Evolutionary conservation across 2,797 vertebrate genomes (phyloP).

Genomic region (Melanotaenia nigrans): DNA sequence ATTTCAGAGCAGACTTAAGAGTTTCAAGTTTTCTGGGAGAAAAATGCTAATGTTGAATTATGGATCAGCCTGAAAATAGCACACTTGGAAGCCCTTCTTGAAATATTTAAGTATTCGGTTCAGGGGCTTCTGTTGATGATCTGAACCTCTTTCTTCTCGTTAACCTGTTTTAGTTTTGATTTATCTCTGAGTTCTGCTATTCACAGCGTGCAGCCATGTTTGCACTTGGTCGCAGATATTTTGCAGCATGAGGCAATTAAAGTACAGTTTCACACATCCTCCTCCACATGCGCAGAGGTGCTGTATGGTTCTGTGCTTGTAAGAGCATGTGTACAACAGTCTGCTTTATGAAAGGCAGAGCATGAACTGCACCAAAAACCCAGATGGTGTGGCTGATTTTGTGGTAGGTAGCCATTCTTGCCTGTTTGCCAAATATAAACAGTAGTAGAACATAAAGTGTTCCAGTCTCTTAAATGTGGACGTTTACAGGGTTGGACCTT

Average conservation of each 20-base stretch:
- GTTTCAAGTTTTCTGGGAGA: slow-evolving; percentile 76
- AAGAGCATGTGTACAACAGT: slow-evolving; percentile 16
- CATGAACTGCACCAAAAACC: slow-evolving; percentile 23
- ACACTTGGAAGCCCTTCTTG: slow-evolving; percentile 79
- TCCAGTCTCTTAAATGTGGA: too few species aligned
- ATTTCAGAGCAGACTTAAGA: slow-evolving; percentile 49
- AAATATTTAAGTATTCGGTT: slow-evolving; percentile 85
- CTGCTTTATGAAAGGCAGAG: slow-evolving; percentile 16
- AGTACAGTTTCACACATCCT: not conserved
- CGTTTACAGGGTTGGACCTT: too few species aligned
- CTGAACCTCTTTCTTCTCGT: slow-evolving; percentile 51
- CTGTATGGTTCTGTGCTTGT: not conserved
- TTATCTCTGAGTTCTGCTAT: slow-evolving; percentile 49
- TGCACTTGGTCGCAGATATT: slow-evolving; percentile 13
- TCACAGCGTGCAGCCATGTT: slow-evolving; percentile 28
- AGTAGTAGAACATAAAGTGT: too few species aligned
- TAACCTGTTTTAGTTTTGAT: slow-evolving; percentile 62
- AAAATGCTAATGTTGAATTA: slow-evolving; percentile 83
- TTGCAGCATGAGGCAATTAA: not conserved
- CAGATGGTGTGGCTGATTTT: slow-evolving; percentile 27
- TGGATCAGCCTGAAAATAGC: slow-evolving; percentile 84
- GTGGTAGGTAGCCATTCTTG: too few species aligned
- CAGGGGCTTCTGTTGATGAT: slow-evolving; percentile 71
- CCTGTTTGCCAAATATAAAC: too few species aligned
- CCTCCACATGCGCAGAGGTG: not conserved